Conservation (phyloP, 1,140 invertebrate genomes). For the Charaxes varanes region DNA sequence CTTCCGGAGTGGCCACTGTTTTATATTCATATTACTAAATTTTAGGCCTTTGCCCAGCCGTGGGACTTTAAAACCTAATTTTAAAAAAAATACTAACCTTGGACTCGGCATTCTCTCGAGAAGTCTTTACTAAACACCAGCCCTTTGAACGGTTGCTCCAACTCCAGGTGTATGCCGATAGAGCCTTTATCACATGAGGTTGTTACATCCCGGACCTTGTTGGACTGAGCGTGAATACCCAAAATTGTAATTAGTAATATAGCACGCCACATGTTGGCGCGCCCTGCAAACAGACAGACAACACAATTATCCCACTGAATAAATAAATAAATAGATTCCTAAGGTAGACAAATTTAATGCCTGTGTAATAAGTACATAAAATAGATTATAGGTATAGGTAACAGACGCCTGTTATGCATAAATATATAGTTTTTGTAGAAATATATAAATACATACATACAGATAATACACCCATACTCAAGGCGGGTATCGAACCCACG, state of each 20-base stretch:
- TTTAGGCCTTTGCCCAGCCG: too few species aligned
- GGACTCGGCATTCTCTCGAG: conserved; percentile 77
- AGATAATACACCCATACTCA: too few species aligned
- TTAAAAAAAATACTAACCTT: conserved; percentile 55
- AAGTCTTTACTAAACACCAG: conserved; percentile 82
- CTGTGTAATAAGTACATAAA: too few species aligned
- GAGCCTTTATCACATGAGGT: conserved; percentile 75
- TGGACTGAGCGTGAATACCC: conserved; percentile 30
- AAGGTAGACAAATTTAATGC: too few species aligned
- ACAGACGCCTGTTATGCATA: too few species aligned
- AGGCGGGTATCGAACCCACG: too few species aligned
- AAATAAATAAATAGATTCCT: background rate
- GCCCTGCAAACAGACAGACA: conserved; percentile 24
- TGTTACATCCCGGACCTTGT: conserved; percentile 60
- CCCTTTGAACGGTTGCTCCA: conserved; percentile 80
- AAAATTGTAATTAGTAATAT: conserved; percentile 31
- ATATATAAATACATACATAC: too few species aligned
- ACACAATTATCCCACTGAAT: background rate
- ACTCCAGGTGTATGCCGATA: conserved; percentile 72
- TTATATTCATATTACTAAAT: too few species aligned
- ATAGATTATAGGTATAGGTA: too few species aligned
- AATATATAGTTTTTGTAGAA: too few species aligned
- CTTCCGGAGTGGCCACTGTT: too few species aligned
- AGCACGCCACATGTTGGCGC: conserved; percentile 47
- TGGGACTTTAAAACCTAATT: too few species aligned